Base-by-base conservation (phyloP, 2,113 vertebrate genomes). In the Damaliscus lunatus region DNA sequence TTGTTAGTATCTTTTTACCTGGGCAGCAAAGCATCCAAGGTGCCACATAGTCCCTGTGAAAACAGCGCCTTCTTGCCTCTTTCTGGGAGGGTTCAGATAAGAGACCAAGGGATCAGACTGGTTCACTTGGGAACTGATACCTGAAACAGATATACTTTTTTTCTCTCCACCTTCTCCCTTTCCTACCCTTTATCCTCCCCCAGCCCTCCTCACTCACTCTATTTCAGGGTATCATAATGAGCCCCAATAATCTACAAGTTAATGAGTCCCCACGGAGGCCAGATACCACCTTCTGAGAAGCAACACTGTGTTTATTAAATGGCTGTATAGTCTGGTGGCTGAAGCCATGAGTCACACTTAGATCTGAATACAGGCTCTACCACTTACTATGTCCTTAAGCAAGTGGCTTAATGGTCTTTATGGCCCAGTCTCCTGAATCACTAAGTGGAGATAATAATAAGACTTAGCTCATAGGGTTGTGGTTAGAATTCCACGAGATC, bases 371-470 rank as follows among this genome's bases (percentile, higher is more conserved):
- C 50, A 96, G 78, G 46, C 46, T 84, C 89, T 40, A 14, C 57
- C 33, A n/a, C 67, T 82, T 86, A 62, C 29, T 46, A 1, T 23
- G 40, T 92, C 71, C 52, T 95, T 90, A 90, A 84, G 80, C 62
- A 92, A 83, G 52, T 74, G 59, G 81, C 62, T 90, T 90, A 48
- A 84, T 77, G 19, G 15, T 96, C 74, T 60, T 59, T 77, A 21
- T 40, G 81, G 29, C 31, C 90, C 50, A 31, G 53, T 94, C 88
- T 97, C 59, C 80, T 88, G 33, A 59, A 33, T 86, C 88, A 71
- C 27, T 74, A 93, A 94, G 93, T 84, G 62, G 84, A 87, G 57
- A 87, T 80, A 96, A 81, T 89, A 88, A 90, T 31, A 95, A 90
- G 50, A 88, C 36, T 93, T 86, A 62, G 50, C 10, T 96, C 60